Base-by-base conservation (phyloP, 92 coral and sea anemone genomes). In the Isaurus tuberculatus region DNA sequence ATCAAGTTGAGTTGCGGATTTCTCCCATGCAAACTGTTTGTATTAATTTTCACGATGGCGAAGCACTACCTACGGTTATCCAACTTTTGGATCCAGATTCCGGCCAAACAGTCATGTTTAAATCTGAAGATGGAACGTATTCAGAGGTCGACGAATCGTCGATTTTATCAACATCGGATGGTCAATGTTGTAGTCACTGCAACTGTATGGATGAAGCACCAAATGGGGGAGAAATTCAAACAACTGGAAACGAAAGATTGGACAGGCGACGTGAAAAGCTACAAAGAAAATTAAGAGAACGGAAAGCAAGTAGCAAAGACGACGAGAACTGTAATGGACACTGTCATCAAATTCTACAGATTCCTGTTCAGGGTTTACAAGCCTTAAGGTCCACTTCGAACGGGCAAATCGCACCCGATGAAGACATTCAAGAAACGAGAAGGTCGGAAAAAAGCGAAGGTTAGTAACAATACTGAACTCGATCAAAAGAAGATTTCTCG, bases 191-290 rank as follows among this genome's bases (percentile, higher is more conserved):
- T 68, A 83, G 42, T 32, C 95, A 92, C 31, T 90, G 94, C 33
- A 75, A 77, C 70, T 91, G 98, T 64, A 28, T 32, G 43, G 92
- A 86, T 20, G 87, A 89, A 42, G 72, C 80, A 29, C 84, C 88
- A 37, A 89, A 88, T 80, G 92, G 91, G 22, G 73, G 80, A 49
- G 89, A 89, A 37, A 46, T 81, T 40, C 87, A 73, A 73, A 73
- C 77, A 27, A 67, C 84, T 15, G 92, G 92, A 73, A 97, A 96
- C 72, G 99, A 94, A 72, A 80, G 99, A 61, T 80, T 86, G 29
- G 97, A 92, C 60, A 92, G 90, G 84, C 88, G 83, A 72, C 90
- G 94, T 37, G 98, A 93, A 79, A 96, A 94, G 79, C 95, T 96
- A 25, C 99, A 96, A 72, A 94, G 77, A 79, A 96, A 90, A 88